These are phyloP conservation scores for Druon quercuslanigerum DNA, from an alignment of 1,140 invertebrate species.

Conservation along the genomic window DNA sequence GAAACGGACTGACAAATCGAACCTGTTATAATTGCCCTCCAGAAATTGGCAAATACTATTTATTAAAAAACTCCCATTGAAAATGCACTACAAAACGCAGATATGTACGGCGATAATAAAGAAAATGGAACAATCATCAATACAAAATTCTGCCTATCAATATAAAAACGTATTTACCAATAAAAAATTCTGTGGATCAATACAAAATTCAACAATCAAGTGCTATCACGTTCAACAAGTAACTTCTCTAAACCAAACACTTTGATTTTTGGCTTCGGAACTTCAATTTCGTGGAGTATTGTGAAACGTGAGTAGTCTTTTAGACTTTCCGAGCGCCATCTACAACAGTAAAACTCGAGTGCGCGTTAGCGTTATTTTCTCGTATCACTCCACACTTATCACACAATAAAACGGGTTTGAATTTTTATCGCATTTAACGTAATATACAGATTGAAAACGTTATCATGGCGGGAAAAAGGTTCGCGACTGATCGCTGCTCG, in stretches of 20 bases:
- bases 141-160: no score
- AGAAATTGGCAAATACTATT: no score
- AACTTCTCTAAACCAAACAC: background rate
- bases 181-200: background rate
- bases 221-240: background rate
- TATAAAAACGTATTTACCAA: background rate
- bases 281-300: background rate
- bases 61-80: no score
- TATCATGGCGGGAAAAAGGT: slow-evolving; percentile 8
- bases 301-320: background rate
- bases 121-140: no score
- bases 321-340: background rate
- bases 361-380: background rate
- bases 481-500: background rate
- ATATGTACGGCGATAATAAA: no score
- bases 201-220: slow-evolving; percentile 24
- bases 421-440: background rate
- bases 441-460: background rate
- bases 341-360: background rate
- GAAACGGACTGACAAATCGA: no score
- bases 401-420: background rate
- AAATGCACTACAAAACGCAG: no score
- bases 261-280: background rate
- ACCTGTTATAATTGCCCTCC: no score
- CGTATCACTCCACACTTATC: background rate